Base-by-base conservation (phyloP, 2,888 invertebrate genomes). In the Euzophera pinguis region DNA sequence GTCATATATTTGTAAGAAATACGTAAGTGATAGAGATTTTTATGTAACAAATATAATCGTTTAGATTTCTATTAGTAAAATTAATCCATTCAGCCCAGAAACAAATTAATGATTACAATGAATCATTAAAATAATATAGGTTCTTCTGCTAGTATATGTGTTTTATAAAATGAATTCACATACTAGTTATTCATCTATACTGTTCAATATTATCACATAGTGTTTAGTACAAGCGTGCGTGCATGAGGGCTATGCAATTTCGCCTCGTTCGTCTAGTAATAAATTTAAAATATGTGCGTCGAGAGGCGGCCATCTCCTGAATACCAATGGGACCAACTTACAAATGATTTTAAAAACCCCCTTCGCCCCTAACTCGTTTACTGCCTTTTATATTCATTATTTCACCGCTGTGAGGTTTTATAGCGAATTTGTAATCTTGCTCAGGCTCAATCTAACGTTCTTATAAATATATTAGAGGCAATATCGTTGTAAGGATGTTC, bases 241-340 rank as follows among this genome's bases (percentile, higher is more conserved):
- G 78, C 77, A 78, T 74, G 71, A 69, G 65, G 65, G 52, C 57
- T 66, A 59, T 80, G 83, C 82, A 84, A 82, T 83, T 81, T 81
- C 73, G 70, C 74, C 73, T 73, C 73, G 77, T 69, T 65, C 61
- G 67, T 71, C 74, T 75, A 73, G 73, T 69, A 81, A 83, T 87
- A 86, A 85, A 86, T 83, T 82, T 85, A 82, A 87, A 84, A 81
- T 85, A 84, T 85, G 80, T 78, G 74, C 78, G 75, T 71, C 71
- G 66, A 53, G 45, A 68, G 63, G 60, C 63, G 60, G 59, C 60
- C 58, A 59, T 63, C 60, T 54, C 59, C 67, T 75, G 87, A 76
- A 88, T 88, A 84, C 84, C 72, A 85, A 87, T 78, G 73, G 69
- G 65, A 61, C 57, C 64, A 72, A 75, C 74, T 47, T 75, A 74